Evolutionary conservation across 2,797 vertebrate species (phyloP), one percentile per base, ranked within the genome.

Genomic region (Lagocephalus sceleratus): DNA sequence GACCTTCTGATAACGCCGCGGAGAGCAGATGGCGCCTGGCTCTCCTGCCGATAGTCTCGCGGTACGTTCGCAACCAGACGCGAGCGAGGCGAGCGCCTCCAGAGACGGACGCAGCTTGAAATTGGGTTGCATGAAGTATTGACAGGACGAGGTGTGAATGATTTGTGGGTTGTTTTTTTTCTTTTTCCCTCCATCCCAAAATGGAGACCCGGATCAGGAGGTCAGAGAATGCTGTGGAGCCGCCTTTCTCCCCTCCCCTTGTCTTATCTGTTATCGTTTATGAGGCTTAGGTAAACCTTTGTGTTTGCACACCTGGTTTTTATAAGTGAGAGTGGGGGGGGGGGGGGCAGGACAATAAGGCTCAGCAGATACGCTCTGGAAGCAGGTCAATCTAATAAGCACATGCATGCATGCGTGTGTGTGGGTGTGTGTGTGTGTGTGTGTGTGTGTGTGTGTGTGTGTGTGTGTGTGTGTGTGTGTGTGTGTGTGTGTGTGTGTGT

Each of bases 231-330:
- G 40, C 29, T 11, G 29, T 10, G 29, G 7, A 9, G 29, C 29
- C 11, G 7, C 29, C 5, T 29, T 29, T 49, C 56, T 54, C 22
- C 54, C 51, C 53, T 54, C 32, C 49, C 55, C 35, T 72, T 20
- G 0, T 66, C 60, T 76, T 85, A 80, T 81, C 82, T 75, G 65
- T 68, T 78, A 76, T 81, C 56, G 14, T 82, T 84, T 82, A 85
- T 78, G 77, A 70, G 66, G 48, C 61, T 57, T 59, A 65, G 59
- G 59, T 71, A 84, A 83, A 77, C 82, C 56, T 80, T 66, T 76
- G 52, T 85, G 83, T 89, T 86, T 85, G 79, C 76, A 71, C 82
- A 84, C 78, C 86, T 84, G 84, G 66, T 60, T 77, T 83, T 81
- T 83, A 81, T 81, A 68, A 72, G 60, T 59, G 58, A 76, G 57